Evolutionary conservation across 2,113 vertebrate genomes (phyloP).

Genomic region (Ciconia maguari): DNA sequence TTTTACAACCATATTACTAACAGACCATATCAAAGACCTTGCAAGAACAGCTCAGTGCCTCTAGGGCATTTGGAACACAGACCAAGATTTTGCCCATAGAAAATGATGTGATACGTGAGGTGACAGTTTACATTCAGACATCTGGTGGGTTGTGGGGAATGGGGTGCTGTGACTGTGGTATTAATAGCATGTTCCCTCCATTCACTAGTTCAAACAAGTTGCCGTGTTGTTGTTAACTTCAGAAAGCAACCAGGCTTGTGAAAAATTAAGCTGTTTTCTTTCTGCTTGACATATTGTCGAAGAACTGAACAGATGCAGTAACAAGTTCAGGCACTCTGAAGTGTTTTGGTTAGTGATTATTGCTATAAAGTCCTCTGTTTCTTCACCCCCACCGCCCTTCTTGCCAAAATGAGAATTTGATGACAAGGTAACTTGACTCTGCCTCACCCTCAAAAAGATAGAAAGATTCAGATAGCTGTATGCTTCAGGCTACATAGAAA

Average conservation of each 20-base stretch:
- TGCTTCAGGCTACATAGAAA: neutral
- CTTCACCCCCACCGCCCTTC: constrained; percentile 49
- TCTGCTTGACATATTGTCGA: constrained; percentile 60
- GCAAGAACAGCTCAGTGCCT: constrained; percentile 24
- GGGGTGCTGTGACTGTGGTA: constrained; percentile 19
- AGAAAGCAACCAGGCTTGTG: constrained; percentile 58
- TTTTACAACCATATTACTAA: constrained; percentile 39
- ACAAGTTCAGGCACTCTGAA: constrained; percentile 64
- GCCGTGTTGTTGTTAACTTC: constrained; percentile 48
- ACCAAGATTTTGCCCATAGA: constrained; percentile 10
- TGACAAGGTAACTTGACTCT: constrained; percentile 65
- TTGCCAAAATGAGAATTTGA: constrained; percentile 63
- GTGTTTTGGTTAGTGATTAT: constrained; percentile 67
- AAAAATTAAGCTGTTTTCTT: constrained; percentile 69
- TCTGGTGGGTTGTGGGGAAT: constrained; percentile 46
- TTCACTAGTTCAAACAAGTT: constrained; percentile 66
- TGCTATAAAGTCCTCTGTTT: constrained; percentile 56
- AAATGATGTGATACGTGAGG: constrained; percentile 33
- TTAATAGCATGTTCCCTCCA: constrained; percentile 57
- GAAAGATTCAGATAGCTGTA: constrained; percentile 45
- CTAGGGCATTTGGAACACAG: constrained; percentile 37
- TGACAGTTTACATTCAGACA: constrained; percentile 58
- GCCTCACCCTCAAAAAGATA: constrained; percentile 38
- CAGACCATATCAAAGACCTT: constrained; percentile 43
- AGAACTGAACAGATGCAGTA: constrained; percentile 50